Evolutionary conservation across 2,888 invertebrate species (phyloP), one percentile per base, ranked within the genome.

Genomic region (Orchesellides sinensis): DNA sequence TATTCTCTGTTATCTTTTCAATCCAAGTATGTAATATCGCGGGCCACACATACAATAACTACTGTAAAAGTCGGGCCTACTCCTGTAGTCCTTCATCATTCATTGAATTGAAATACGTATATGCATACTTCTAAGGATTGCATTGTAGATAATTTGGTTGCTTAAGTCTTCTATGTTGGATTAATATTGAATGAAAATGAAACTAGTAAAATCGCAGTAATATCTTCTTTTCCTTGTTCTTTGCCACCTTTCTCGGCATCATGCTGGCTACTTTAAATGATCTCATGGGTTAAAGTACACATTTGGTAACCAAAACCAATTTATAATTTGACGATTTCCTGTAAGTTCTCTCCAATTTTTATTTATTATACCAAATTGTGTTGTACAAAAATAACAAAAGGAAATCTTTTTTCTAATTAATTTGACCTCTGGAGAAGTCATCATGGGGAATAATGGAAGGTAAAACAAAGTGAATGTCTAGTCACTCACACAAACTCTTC

Each of bases 391-490:
- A 86, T 86, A 86, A 86, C 86, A 75, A 85, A 84, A 81, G 84
- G 85, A 84, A 87, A 84, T 85, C 78, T 88, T 88, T 88, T 87
- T 88, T 88, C 86, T 88, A 82, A 88, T 88, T 88, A 88, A 87
- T 88, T 88, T 88, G 72, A 87, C 86, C 86, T 86, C 88, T 88
- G 88, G 88, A 88, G 86, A 86, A 86, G 87, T 87, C 88, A 88
- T 88, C 88, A 86, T 84, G 84, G 83, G 86, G 86, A 86, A 73
- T 78, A 84, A 83, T 84, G 88, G 87, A 87, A 86, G 87, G 87
- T 87, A 87, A 87, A 87, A 86, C 83, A 85, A 85, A 87, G 84
- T 85, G 87, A 87, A 86, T 87, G 87, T 86, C 84, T 85, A 84
- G 85, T 87, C 86, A 86, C 85, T 85, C 86, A 85, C 85, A 75